A percentile compares a stretch with the other conserved stretches of the same genome.
phyloP scores from a whole-genome alignment of 1,140 invertebrate genomes.

The Tetragnatha versicolor region DNA sequence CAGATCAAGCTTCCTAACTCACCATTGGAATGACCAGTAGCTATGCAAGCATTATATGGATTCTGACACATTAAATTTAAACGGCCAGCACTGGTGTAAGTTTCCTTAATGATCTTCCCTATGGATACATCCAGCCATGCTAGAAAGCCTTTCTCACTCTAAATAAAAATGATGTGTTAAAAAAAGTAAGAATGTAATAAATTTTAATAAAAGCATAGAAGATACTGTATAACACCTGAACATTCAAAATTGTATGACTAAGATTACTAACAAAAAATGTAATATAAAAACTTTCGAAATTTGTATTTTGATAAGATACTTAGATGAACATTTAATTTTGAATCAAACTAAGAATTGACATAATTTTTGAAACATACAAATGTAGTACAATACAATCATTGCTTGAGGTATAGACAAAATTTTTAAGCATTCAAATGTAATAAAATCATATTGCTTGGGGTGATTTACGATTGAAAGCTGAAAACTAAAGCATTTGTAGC shows the following conservation, averaged over 20 bases:
- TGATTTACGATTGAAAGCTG: too few species aligned
- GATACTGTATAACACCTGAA: not conserved
- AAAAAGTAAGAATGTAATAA: not conserved
- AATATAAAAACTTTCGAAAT: too few species aligned
- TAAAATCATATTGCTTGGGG: too few species aligned
- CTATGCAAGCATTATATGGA: conserved; percentile 91
- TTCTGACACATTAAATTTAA: conserved; percentile 91
- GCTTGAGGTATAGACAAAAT: too few species aligned
- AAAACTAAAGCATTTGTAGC: too few species aligned
- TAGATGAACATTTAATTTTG: too few species aligned
- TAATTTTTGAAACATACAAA: too few species aligned
- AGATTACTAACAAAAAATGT: conserved; percentile 93
- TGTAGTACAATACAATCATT: too few species aligned
- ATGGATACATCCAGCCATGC: conserved; percentile 94
- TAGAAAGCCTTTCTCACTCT: conserved; percentile 83
- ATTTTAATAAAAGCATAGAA: not conserved
- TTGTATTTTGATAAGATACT: too few species aligned
- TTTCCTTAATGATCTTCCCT: conserved; percentile 85
- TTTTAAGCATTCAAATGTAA: too few species aligned
- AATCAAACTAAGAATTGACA: too few species aligned
- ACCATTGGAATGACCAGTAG: conserved; percentile 89
- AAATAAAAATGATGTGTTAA: conserved; percentile 61
- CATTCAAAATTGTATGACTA: conserved; percentile 68
- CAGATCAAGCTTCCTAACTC: conserved; percentile 57
- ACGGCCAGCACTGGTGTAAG: conserved; percentile 75